Evolutionary conservation across 2,888 invertebrate genomes (phyloP).

Genomic region (Drosophila engyochracea): DNA sequence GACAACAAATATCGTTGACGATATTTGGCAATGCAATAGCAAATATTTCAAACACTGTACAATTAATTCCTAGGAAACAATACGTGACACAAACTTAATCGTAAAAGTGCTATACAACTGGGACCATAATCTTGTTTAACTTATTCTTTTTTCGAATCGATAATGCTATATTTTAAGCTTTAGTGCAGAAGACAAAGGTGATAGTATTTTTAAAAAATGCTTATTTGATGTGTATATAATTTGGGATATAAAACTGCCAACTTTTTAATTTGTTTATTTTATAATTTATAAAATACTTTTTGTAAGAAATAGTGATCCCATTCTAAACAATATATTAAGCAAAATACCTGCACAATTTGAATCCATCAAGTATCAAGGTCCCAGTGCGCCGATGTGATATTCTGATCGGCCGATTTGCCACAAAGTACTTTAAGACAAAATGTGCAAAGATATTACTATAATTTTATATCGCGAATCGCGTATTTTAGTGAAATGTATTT

Average conservation of each 20-base stretch:
- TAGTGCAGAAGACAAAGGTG: constrained; percentile 12
- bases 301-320: neutral
- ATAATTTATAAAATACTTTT: neutral
- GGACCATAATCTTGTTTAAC: constrained; percentile 24
- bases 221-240: neutral
- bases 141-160: neutral
- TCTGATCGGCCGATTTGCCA: constrained; percentile 30
- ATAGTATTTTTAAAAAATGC: constrained; percentile 21
- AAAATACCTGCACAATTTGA: neutral
- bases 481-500: constrained; percentile 81
- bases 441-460: constrained; percentile 56
- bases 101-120: constrained; percentile 41
- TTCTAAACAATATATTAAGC: neutral
- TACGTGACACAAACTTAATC: constrained; percentile 38
- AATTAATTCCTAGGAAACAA: constrained; percentile 58
- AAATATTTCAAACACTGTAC: constrained; percentile 54
- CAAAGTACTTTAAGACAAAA: constrained; percentile 41
- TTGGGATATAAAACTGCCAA: constrained; percentile 1
- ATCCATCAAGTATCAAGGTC: constrained; percentile 35
- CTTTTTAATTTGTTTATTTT: neutral
- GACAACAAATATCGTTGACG: constrained; percentile 41
- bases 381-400: constrained; percentile 46
- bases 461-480: constrained; percentile 70
- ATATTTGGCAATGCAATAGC: constrained; percentile 47
- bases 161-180: constrained; percentile 4